These are phyloP conservation scores for Ryuthela nishihirai DNA, from an alignment of 2,888 invertebrate genomes.

Conservation along the genomic window DNA sequence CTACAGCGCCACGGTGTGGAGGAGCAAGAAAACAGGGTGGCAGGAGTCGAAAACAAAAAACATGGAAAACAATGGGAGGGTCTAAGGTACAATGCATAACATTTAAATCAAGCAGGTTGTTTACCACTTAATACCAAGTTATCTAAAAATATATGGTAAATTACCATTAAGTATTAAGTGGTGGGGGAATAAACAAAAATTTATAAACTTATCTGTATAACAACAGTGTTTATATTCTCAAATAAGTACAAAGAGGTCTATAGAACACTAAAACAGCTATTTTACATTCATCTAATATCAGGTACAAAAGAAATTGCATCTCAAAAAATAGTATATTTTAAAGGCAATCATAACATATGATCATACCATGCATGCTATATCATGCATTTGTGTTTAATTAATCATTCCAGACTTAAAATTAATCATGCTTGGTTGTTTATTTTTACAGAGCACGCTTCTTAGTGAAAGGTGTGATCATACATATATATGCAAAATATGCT, in stretches of 20 bases:
- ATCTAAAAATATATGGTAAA: background rate
- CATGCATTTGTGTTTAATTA: too few relatives aligned
- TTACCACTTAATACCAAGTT: background rate
- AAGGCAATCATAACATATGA: too few relatives aligned
- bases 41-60: slow-evolving; percentile 30
- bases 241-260: slow-evolving; percentile 15
- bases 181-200: slow-evolving; percentile 14
- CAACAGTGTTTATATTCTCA: slow-evolving; percentile 1
- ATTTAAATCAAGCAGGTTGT: slow-evolving; percentile 34
- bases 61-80: slow-evolving; percentile 34
- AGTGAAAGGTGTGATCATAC: too few relatives aligned
- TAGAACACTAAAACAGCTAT: slow-evolving; percentile 21
- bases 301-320: too few relatives aligned
- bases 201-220: slow-evolving; percentile 3
- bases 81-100: slow-evolving; percentile 37
- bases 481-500: too few relatives aligned
- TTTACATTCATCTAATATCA: slow-evolving; percentile 33
- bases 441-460: too few relatives aligned
- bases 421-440: too few relatives aligned
- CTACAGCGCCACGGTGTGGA: slow-evolving; percentile 53
- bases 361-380: too few relatives aligned
- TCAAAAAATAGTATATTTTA: too few relatives aligned
- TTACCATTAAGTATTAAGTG: slow-evolving; percentile 26
- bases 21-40: slow-evolving; percentile 36
- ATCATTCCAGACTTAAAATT: too few relatives aligned